phyloP scores from a whole-genome alignment of 2,888 invertebrate species.

The Tetranychus truncatus region DNA sequence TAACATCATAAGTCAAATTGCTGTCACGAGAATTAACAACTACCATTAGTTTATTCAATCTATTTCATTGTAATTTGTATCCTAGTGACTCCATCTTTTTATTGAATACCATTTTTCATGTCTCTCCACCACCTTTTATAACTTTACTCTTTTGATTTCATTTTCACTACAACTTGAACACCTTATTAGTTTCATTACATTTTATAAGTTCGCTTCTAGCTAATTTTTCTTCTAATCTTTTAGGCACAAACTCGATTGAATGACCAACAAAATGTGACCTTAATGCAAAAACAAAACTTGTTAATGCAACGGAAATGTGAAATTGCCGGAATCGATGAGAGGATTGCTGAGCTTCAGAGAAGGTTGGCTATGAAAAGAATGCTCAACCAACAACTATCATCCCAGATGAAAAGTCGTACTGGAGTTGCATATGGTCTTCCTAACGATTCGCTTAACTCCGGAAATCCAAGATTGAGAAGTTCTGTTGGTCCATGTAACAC shows the following conservation, averaged over 20 bases:
- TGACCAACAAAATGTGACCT: constrained; percentile 75
- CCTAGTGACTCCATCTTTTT: no score
- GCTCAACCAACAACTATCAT: constrained; percentile 54
- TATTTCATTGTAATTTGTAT: no score
- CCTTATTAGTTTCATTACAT: no score
- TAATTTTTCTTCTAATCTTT: constrained; percentile 29
- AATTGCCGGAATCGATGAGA: constrained; percentile 71
- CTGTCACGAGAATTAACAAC: no score
- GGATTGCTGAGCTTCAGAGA: constrained; percentile 81
- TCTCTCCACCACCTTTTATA: no score
- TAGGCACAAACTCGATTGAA: constrained; percentile 91
- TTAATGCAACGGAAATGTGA: constrained; percentile 74
- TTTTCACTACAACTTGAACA: not conserved
- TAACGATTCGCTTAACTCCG: not conserved
- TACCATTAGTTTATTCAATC: no score
- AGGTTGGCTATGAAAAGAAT: constrained; percentile 69
- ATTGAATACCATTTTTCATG: no score
- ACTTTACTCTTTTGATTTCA: constrained; percentile 5
- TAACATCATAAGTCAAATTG: no score
- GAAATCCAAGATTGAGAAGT: constrained; percentile 14
- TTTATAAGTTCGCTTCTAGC: not conserved
- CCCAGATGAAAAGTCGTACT: constrained; percentile 33
- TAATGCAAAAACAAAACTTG: constrained; percentile 71
- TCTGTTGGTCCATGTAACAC: constrained; percentile 15
- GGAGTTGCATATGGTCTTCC: not conserved